Evolutionary conservation across 1,140 invertebrate genomes (phyloP).

Genomic region (Drosophila ogumai): DNA sequence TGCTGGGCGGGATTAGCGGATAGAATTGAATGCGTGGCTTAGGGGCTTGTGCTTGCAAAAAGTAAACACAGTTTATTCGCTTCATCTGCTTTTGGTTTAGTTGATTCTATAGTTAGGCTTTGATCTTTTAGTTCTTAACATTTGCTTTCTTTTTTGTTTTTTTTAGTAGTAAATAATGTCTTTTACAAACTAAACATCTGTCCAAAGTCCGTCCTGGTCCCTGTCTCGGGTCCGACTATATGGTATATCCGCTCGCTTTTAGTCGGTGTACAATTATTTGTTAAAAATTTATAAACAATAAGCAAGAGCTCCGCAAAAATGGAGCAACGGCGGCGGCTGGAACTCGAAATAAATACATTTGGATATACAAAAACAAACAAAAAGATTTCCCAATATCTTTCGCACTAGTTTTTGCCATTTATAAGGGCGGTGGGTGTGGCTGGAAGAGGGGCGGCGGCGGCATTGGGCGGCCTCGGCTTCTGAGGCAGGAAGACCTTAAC

Average conservation of each 20-base stretch:
- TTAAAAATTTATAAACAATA: conserved; percentile 40
- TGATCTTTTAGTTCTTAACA: conserved; percentile 15
- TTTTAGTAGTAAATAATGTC: conserved; percentile 48
- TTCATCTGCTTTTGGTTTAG: conserved; percentile 35
- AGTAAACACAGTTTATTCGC: conserved; percentile 37
- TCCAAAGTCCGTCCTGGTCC: conserved; percentile 6
- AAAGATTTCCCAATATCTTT: conserved; percentile 35
- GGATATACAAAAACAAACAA: conserved; percentile 8
- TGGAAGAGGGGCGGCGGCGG: background rate
- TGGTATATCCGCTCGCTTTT: conserved; percentile 2
- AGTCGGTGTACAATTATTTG: conserved; percentile 16
- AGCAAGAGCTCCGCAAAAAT: conserved; percentile 32
- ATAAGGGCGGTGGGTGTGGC: conserved; percentile 31
- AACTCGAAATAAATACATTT: conserved; percentile 50
- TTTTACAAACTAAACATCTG: conserved; percentile 53
- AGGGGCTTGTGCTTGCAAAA: conserved; percentile 19
- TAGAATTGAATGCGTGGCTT: conserved; percentile 23
- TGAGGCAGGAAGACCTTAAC: conserved; percentile 63
- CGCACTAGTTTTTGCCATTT: conserved; percentile 69
- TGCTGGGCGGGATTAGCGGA: conserved; percentile 8
- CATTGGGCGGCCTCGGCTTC: conserved; percentile 41
- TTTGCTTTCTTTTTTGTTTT: background rate
- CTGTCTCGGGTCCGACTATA: background rate
- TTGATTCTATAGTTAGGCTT: conserved; percentile 23
- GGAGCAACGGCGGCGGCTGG: conserved; percentile 29